Evolutionary conservation across 2,888 invertebrate genomes (phyloP).

Genomic region (Agonopterix alstromeriana): DNA sequence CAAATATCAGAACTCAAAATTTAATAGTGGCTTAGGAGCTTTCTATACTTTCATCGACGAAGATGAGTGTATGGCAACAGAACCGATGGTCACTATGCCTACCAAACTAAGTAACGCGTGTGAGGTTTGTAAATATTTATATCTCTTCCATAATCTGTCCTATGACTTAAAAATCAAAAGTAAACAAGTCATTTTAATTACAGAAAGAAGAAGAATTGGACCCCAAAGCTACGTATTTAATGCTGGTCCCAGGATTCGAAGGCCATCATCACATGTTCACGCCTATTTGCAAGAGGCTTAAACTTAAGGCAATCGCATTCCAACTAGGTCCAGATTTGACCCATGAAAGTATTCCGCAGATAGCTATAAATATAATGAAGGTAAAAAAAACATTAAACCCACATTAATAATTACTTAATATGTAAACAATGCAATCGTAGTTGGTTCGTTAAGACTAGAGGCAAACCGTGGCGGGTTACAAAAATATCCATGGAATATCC

Average conservation of each 20-base stretch:
- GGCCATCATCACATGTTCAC: slow-evolving; percentile 34
- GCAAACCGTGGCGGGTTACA: too few relatives aligned
- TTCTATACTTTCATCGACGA: slow-evolving; percentile 29
- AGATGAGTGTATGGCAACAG: slow-evolving; percentile 28
- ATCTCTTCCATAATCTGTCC: too few relatives aligned
- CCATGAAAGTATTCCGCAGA: slow-evolving; percentile 28
- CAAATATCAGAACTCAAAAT: slow-evolving; percentile 7
- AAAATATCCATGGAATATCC: too few relatives aligned
- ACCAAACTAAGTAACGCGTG: slow-evolving; percentile 22
- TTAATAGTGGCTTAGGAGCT: slow-evolving; percentile 20
- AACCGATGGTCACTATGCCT: slow-evolving; percentile 28
- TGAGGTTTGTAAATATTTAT: slow-evolving; percentile 16
- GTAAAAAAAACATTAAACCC: slow-evolving; percentile 15
- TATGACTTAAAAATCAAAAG: not conserved
- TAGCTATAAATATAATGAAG: slow-evolving; percentile 29
- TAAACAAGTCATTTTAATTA: not conserved
- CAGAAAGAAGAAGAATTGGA: slow-evolving; percentile 31
- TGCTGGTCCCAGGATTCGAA: slow-evolving; percentile 47
- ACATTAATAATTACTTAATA: not conserved
- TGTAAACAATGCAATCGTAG: too few relatives aligned
- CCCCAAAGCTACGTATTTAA: slow-evolving; percentile 24
- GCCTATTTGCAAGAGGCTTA: slow-evolving; percentile 29
- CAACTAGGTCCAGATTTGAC: slow-evolving; percentile 33
- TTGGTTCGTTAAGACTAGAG: too few relatives aligned
- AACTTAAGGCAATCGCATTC: slow-evolving; percentile 31